Base-by-base conservation (phyloP, 2,888 invertebrate genomes). In the Eupithecia tripunctaria region DNA sequence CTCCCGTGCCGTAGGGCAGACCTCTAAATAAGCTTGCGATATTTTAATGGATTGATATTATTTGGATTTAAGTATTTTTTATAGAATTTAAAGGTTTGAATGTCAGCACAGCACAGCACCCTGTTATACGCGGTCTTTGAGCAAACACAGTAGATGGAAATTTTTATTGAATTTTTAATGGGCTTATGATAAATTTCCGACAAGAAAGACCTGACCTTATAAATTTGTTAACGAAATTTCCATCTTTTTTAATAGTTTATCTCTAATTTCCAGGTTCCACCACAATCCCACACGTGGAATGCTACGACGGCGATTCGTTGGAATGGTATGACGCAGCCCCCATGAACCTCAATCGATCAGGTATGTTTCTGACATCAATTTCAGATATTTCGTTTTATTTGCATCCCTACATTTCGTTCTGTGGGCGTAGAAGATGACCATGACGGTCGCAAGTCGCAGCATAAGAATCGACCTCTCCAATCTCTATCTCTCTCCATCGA, bases 341-440 rank as follows among this genome's bases (percentile, higher is more conserved):
- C 14, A 97, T 98, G 97, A 97, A 97, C 86, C 90, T 97, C 51
- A 97, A 97, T 87, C 95, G 98, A 25, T 97, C 97, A 56, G 56
- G 56, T 41, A 1, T 15, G 41, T 41, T 18, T 18, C 15, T 15
- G 18, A 41, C 5, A 41, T 41, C 15, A 41, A 15, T 18, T 15
- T 15, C 41, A 41, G 41, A 15, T 41, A 41, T 15, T 41, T 41
- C 15, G 41, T 15, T 15, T 4, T 15, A 41, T 41, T 41, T 41
- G 41, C 15, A 15, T 41, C 41, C 5, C 5, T 6, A 15, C 3
- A 41, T 47, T 47, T 47, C 2, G n/a, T 47, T 47, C n/a, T n/a
- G 47, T 8, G 47, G n/a, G 2, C n/a, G 47, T n/a, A 47, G n/a
- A n/a, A 47, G 14, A n/a, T 7, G 18, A 2, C 7, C 43, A n/a